Base-by-base conservation (phyloP, 2,113 vertebrate genomes). In the Capreolus pygargus region DNA sequence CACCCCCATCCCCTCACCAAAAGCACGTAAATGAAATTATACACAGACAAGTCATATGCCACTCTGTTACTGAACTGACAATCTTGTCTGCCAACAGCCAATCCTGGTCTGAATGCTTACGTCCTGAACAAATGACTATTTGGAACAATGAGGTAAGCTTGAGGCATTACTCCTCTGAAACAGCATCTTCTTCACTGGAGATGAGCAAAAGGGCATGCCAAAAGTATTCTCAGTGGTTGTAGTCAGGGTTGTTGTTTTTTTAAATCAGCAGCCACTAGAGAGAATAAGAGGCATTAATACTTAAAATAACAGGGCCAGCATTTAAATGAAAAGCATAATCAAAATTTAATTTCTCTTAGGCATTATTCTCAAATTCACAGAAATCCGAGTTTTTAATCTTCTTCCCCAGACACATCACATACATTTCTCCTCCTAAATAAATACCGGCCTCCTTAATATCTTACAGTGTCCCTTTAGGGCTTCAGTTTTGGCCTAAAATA, bases 311-410 rank as follows among this genome's bases (percentile, higher is more conserved):
- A 87, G 55, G 93, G 52, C 79, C 50, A 70, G 92, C 30, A n/a
- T 89, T 25, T 94, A 95, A 89, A 94, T 87, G 86, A 97, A 96
- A 97, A 86, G 25, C 61, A 88, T 89, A 89, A 97, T 97, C 90
- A 98, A 97, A 98, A 95, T 95, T 98, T 98, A 94, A 98, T 97
- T 97, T 98, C 97, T 98, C 91, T 92, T 86, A 95, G 92, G 50
- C 67, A 86, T 97, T 95, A 96, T 97, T 96, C 82, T 94, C 92
- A 97, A 94, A 96, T 95, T 91, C 86, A 96, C 43, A 91, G 67
- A 95, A 97, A 97, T 92, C 3, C 23, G 85, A 94, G 76, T 91
- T 97, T 95, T 96, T 97, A 95, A 94, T 98, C 76, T 90, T 92
- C 60, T 90, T 96, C 61, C 89, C 23, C 16, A 95, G 61, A 78